A percentile compares a stretch with the other conserved stretches of the same genome.
phyloP scores from a whole-genome alignment of 2,797 vertebrate species.

The Selene dorsalis region DNA sequence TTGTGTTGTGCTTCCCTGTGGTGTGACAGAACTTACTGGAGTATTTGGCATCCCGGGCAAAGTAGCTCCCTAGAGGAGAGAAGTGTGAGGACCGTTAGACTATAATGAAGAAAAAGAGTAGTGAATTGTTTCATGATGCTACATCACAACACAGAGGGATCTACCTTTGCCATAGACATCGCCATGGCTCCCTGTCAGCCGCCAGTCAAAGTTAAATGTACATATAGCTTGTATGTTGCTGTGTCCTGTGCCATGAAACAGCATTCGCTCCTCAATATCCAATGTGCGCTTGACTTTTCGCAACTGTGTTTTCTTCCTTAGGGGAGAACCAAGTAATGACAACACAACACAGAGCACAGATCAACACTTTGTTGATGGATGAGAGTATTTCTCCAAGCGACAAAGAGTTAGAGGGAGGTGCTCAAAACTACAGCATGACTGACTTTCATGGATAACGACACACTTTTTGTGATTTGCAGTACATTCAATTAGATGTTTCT shows the following conservation, averaged over 20 bases:
- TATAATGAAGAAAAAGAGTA: neutral
- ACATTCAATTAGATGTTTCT: neutral
- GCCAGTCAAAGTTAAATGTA: constrained; percentile 98
- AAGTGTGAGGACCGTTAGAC: neutral
- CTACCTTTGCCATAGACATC: constrained; percentile 96
- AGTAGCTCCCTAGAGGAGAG: constrained; percentile 90
- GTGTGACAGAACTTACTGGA: constrained; percentile 96
- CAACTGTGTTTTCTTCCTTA: constrained; percentile 95
- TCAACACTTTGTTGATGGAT: constrained; percentile 24
- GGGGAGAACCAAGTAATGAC: constrained; percentile 56
- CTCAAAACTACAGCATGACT: neutral
- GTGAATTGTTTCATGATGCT: constrained; percentile 10
- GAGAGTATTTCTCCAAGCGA: neutral
- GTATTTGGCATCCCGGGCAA: constrained; percentile 93
- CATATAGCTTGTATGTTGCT: constrained; percentile 97
- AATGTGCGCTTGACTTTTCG: constrained; percentile 91
- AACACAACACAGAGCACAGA: constrained; percentile 50
- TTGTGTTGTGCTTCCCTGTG: constrained; percentile 89
- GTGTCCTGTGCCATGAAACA: constrained; percentile 96
- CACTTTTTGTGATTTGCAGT: neutral
- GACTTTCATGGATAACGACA: neutral
- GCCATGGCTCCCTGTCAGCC: constrained; percentile 95
- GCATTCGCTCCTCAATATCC: constrained; percentile 94
- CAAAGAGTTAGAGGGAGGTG: neutral
- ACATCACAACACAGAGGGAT: constrained; percentile 26